These are phyloP conservation scores for Ciconia boyciana DNA, from an alignment of 2,113 vertebrate genomes.

Conservation along the genomic window DNA sequence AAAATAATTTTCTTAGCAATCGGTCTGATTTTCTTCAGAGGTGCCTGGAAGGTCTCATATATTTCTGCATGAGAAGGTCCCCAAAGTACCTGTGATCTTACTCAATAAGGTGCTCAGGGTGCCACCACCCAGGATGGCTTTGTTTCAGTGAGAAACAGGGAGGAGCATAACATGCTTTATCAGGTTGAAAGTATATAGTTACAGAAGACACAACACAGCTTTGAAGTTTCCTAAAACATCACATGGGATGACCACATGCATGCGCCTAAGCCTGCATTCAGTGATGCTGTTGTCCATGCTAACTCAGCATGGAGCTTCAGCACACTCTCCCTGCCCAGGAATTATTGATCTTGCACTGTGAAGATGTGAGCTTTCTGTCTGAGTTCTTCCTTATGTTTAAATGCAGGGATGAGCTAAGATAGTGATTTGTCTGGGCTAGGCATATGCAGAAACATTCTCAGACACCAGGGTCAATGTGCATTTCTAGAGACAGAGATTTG, in stretches of 20 bases:
- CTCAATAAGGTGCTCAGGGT: background rate
- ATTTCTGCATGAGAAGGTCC: background rate
- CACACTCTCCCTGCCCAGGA: background rate
- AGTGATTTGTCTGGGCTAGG: background rate
- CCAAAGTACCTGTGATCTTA: background rate
- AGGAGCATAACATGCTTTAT: background rate
- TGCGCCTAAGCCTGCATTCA: background rate
- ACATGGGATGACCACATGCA: background rate
- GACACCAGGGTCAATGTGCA: background rate
- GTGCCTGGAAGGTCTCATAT: background rate
- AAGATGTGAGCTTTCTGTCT: background rate
- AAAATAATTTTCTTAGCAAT: background rate
- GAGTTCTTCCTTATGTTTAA: background rate
- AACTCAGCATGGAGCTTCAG: background rate
- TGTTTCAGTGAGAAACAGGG: background rate
- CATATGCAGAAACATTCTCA: background rate
- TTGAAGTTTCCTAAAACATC: background rate
- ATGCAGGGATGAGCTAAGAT: background rate
- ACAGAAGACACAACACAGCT: background rate
- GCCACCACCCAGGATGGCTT: background rate
- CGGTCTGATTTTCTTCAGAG: background rate
- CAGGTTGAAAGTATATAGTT: background rate
- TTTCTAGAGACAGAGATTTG: background rate
- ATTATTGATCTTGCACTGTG: background rate
- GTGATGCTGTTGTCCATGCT: background rate